Evolutionary conservation across 2,113 vertebrate genomes (phyloP), one percentile per base, ranked within the genome.

Genomic region (Actenoides lindsayi): DNA sequence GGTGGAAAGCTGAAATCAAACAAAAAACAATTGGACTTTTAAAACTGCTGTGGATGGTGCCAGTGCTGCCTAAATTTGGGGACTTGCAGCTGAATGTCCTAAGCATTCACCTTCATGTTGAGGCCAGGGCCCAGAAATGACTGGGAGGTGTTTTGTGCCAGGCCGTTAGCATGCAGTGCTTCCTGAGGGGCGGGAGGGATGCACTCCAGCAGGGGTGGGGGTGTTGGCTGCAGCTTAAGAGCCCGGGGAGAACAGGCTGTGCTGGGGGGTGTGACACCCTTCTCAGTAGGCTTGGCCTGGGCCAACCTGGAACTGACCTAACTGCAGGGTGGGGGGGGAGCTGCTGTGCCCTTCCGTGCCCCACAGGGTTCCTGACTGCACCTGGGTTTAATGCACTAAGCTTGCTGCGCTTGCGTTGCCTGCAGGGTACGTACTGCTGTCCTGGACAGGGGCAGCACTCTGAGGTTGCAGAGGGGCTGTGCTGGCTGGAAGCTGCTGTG

Each of bases 191-290:
- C 15, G 5, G 9, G 62, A 27, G 68, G 18, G 63, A 12, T 9
- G 33, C 19, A 1, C 13, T 24, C 5, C 8, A n/a, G 16, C 5
- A 19, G 37, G 1, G 3, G 12, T 0, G 16, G 23, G 11, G 15
- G 19, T 5, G 18, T 3, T 16, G 46, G 9, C 24, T 8, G 44
- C 16, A 18, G n/a, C 31, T 37, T 0, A 0, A 33, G 37, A 39
- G 24, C 42, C 13, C 8, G 16, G 56, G 37, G 56, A 31, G 11
- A 62, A 24, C 4, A 11, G 33, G 33, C 11, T 57, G 1, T 9
- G 33, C 14, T 31, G 57, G 57, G 65, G n/a, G 35, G n/a, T 42
- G 12, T 24, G 13, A 20, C 37, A 6, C 37, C 42, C 24, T 51
- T 25, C 59, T 71, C 4, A 2, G 31, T 31, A 42, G 4, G 1